Percentiles rank a stretch among this genome's conserved stretches.
Conservation (phyloP, 2,888 invertebrate species). For the Scaptomyza polygonia region DNA sequence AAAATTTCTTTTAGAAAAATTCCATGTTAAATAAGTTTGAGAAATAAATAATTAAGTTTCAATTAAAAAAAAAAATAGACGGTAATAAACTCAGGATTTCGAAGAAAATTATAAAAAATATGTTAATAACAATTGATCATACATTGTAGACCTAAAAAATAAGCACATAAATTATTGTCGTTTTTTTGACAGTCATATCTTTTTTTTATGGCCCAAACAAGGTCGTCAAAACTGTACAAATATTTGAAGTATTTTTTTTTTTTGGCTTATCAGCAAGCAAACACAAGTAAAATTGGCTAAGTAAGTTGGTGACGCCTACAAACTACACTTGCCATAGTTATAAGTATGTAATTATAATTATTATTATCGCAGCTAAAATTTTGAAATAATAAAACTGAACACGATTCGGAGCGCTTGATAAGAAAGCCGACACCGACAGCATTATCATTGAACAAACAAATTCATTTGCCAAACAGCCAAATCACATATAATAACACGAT, state of each 20-base stretch:
- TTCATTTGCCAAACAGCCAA: conserved; percentile 65
- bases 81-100: too few relatives aligned
- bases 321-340: conserved; percentile 54
- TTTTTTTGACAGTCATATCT: conserved; percentile 13
- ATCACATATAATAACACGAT: conserved; percentile 53
- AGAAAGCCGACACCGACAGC: conserved; percentile 16
- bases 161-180: neutral
- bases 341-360: conserved; percentile 50
- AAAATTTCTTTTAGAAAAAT: too few relatives aligned
- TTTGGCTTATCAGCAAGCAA: conserved; percentile 33
- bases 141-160: neutral
- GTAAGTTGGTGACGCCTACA: conserved; percentile 22
- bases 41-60: too few relatives aligned
- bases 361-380: conserved; percentile 41
- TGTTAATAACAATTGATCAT: neutral
- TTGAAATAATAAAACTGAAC: conserved; percentile 12
- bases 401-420: conserved; percentile 47
- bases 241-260: conserved; percentile 57
- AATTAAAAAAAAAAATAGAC: too few relatives aligned
- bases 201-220: conserved; percentile 18
- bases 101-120: neutral
- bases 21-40: too few relatives aligned
- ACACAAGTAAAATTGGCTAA: neutral
- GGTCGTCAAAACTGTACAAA: conserved; percentile 42
- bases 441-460: conserved; percentile 60